These are phyloP conservation scores for Diabrotica undecimpunctata DNA, from an alignment of 1,140 invertebrate species.

Conservation along the genomic window DNA sequence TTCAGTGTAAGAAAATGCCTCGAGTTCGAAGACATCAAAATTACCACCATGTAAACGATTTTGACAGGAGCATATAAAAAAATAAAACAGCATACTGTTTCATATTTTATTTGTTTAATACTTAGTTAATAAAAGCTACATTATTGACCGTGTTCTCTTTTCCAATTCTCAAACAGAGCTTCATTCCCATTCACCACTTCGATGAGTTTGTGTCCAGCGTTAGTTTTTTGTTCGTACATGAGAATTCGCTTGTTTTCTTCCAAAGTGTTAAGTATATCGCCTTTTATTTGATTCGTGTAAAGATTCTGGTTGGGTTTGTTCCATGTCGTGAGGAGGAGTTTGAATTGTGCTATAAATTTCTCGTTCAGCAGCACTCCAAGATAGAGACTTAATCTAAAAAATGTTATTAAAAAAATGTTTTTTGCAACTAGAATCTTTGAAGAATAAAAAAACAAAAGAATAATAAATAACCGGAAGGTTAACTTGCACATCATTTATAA, in stretches of 20 bases:
- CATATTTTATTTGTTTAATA: too few relatives aligned
- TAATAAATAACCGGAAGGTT: too few relatives aligned
- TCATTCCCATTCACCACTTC: slow-evolving; percentile 18
- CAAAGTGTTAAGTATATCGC: slow-evolving; percentile 18
- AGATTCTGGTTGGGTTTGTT: slow-evolving; percentile 13
- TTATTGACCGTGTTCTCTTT: slow-evolving; percentile 5
- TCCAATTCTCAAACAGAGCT: slow-evolving; percentile 20
- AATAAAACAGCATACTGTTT: too few relatives aligned
- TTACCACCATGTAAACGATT: too few relatives aligned
- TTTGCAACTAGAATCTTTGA: not conserved
- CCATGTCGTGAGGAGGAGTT: slow-evolving; percentile 22
- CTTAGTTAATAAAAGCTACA: too few relatives aligned
- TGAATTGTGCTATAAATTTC: slow-evolving; percentile 20
- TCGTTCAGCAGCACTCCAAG: slow-evolving; percentile 27
- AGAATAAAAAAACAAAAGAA: too few relatives aligned
- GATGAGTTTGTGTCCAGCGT: slow-evolving; percentile 21
- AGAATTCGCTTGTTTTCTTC: slow-evolving; percentile 15
- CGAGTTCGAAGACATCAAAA: too few relatives aligned
- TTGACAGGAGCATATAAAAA: too few relatives aligned
- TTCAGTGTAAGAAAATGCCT: too few relatives aligned
- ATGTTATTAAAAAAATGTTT: not conserved
- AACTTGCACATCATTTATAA: too few relatives aligned
- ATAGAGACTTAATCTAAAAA: slow-evolving; percentile 26
- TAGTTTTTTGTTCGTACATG: slow-evolving; percentile 16
- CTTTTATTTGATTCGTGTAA: slow-evolving; percentile 7